phyloP scores from a whole-genome alignment of 2,888 invertebrate species.

The Drosophila anceps region DNA sequence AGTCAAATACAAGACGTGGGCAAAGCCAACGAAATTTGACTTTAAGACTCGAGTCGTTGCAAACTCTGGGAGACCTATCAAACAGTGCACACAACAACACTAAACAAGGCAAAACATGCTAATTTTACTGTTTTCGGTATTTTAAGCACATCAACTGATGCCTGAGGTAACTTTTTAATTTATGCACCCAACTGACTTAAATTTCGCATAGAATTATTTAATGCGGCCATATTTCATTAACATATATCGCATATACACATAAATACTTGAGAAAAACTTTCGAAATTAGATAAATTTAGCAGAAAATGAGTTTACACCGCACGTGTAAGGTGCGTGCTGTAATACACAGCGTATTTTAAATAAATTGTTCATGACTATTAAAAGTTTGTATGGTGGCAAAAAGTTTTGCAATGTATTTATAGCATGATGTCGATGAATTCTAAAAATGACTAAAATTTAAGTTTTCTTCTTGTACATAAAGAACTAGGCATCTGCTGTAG shows the following conservation, averaged over 20 bases:
- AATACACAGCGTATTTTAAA: neutral
- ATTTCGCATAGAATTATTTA: neutral
- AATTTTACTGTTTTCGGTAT: slow-evolving; percentile 27
- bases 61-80: slow-evolving; percentile 6
- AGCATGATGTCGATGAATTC: neutral
- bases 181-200: slow-evolving; percentile 60
- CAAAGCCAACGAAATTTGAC: slow-evolving; percentile 18
- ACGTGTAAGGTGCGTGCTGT: neutral
- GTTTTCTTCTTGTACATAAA: neutral
- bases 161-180: slow-evolving; percentile 53
- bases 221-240: neutral
- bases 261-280: slow-evolving; percentile 14
- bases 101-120: slow-evolving; percentile 36
- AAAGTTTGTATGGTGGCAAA: slow-evolving; percentile 9
- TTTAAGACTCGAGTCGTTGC: slow-evolving; percentile 8
- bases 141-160: slow-evolving; percentile 24
- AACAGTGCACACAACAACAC: neutral
- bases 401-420: neutral
- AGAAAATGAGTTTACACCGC: slow-evolving; percentile 4
- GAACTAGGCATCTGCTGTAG: neutral
- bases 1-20: slow-evolving; percentile 32
- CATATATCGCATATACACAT: neutral
- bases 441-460: neutral
- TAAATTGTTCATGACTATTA: neutral
- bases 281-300: slow-evolving; percentile 12